phyloP scores from a whole-genome alignment of 2,797 vertebrate genomes.

The Selene dorsalis region DNA sequence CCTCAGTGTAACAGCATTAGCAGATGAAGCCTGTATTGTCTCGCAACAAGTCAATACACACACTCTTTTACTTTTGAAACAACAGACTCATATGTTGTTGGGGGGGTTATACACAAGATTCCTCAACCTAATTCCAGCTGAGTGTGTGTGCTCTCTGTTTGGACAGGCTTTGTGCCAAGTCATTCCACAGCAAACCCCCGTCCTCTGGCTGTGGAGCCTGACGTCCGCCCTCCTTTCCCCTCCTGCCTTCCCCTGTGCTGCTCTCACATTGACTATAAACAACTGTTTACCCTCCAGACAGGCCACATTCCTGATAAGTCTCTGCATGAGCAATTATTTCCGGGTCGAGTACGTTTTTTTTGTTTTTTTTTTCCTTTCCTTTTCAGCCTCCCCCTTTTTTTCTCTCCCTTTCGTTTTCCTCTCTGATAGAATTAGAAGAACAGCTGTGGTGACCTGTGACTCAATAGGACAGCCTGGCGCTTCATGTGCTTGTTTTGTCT shows the following conservation, averaged over 20 bases:
- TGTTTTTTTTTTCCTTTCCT: not conserved
- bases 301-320: constrained; percentile 81
- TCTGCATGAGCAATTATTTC: constrained; percentile 83
- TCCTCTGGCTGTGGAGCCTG: constrained; percentile 37
- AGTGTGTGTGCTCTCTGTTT: constrained; percentile 63
- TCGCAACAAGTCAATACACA: not conserved
- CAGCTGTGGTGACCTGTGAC: constrained; percentile 75
- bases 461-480: constrained; percentile 26
- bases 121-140: constrained; percentile 72
- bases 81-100: constrained; percentile 14
- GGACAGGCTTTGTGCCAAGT: constrained; percentile 72
- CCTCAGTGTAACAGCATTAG: not conserved
- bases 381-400: constrained; percentile 44
- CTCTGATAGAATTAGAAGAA: constrained; percentile 69
- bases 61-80: constrained; percentile 26
- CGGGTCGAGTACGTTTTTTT: constrained; percentile 78
- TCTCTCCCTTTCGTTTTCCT: constrained; percentile 6
- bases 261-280: constrained; percentile 82
- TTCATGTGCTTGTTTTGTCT: constrained; percentile 47
- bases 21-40: not conserved
- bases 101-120: constrained; percentile 67
- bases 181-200: constrained; percentile 65
- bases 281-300: constrained; percentile 70
- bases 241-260: constrained; percentile 59
- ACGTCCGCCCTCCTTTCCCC: constrained; percentile 22